Base-by-base conservation (phyloP, 2,888 invertebrate genomes). In the Melinaea menophilus region DNA sequence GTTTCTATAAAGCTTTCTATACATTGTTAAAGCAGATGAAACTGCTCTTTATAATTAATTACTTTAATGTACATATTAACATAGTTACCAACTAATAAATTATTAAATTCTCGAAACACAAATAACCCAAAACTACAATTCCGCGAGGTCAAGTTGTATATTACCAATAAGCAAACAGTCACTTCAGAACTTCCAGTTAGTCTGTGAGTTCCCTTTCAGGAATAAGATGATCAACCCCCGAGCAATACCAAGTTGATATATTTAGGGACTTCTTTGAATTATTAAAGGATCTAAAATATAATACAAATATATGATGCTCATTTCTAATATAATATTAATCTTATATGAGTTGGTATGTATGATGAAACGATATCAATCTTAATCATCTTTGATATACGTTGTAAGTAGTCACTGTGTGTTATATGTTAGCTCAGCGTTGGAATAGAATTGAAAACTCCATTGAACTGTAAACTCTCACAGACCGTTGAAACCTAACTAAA, bases 161-260 rank as follows among this genome's bases (percentile, higher is more conserved):
- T 70, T 69, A 63, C 61, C 66, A 70, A 62, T 67, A 69, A 68
- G 77, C 80, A 83, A 85, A 86, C 82, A 84, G 82, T 81, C n/a
- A 79, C 80, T 79, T 73, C 77, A 69, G 71, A 84, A 87, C 81
- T 87, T 86, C 71, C 69, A 69, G 69, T 70, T 70, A 83, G 79
- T 82, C 83, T 75, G 71, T 75, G 79, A 85, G 84, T 84, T 82
- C 76, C 78, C 81, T 80, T 80, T 79, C 75, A 79, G 78, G 77
- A 82, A 84, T 81, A 75, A 82, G 82, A 88, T 84, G 84, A 72
- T 69, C 65, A 85, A 82, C 84, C 86, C 79, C 77, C 74, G 69
- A 80, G 86, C 84, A 78, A 72, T 77, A 75, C 77, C 75, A 85
- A 85, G 81, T 86, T 86, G 78, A 22, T 51, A 81, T 83, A 83